These are phyloP conservation scores for Theonella swinhoei DNA, from an alignment of 37 sponge, comb jelly and placozoan species.

Conservation along the genomic window DNA sequence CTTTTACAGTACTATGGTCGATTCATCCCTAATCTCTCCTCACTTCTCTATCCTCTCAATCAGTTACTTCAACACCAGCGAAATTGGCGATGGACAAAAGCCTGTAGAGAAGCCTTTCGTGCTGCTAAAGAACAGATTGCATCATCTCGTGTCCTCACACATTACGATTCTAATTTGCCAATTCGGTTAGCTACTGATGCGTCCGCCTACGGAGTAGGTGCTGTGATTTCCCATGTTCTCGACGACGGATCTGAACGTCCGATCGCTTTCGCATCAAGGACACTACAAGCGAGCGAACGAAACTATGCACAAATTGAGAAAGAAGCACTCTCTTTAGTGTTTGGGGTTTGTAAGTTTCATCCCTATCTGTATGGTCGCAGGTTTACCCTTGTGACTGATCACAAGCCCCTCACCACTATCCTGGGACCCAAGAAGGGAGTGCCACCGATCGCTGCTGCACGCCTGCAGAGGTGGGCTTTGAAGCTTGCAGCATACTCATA, in stretches of 20 bases:
- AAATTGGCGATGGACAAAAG: conserved; percentile 23
- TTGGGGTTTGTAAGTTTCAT: conserved; percentile 12
- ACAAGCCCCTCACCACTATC: conserved; percentile 26
- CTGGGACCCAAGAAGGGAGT: conserved; percentile 10
- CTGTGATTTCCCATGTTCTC: background rate
- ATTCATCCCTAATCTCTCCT: conserved; percentile 22
- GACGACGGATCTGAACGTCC: conserved; percentile 11
- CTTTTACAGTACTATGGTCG: conserved; percentile 27
- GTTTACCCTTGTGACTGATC: conserved; percentile 20
- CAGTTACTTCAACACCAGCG: background rate
- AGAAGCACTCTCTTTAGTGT: conserved; percentile 13
- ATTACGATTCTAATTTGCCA: conserved; percentile 23
- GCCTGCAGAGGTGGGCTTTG: conserved; percentile 30
- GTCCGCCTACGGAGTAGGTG: no score
- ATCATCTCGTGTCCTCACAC: conserved; percentile 2
- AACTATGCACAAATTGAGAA: conserved; percentile 33
- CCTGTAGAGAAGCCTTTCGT: background rate
- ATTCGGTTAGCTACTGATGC: conserved; percentile 12
- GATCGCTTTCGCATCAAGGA: conserved; percentile 10
- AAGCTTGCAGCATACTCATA: conserved; percentile 37
- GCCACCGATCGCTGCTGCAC: conserved; percentile 1
- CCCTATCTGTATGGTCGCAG: conserved; percentile 15
- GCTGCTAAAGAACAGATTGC: background rate
- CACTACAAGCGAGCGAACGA: background rate
- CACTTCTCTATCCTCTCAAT: conserved; percentile 12